phyloP scores from a whole-genome alignment of 2,888 invertebrate species.

The Cataglyphis altisquamis region DNA sequence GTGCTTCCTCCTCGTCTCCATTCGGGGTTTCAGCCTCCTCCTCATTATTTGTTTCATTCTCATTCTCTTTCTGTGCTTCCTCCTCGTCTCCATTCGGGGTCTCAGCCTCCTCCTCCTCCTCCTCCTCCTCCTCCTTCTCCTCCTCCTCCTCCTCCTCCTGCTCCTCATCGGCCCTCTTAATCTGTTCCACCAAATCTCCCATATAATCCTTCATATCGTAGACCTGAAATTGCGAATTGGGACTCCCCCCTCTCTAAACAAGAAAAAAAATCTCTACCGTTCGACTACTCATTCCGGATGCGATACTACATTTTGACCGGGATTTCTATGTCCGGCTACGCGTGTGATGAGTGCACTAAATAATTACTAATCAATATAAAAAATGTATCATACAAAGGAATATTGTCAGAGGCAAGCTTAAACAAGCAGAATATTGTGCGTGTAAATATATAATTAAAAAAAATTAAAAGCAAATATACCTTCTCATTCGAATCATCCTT shows the following conservation, averaged over 20 bases:
- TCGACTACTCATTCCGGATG: slow-evolving; percentile 30
- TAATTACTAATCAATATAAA: slow-evolving; percentile 32
- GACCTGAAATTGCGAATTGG: slow-evolving; percentile 66
- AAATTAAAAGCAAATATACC: slow-evolving; percentile 51
- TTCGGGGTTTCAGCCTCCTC: slow-evolving; percentile 60
- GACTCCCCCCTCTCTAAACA: slow-evolving; percentile 25
- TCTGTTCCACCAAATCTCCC: slow-evolving; percentile 78
- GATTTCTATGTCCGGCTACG: slow-evolving; percentile 41
- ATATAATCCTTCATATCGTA: slow-evolving; percentile 67
- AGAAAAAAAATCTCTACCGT: not conserved
- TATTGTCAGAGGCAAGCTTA: not conserved
- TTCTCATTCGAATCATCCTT: slow-evolving; percentile 65
- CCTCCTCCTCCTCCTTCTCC: slow-evolving; percentile 69
- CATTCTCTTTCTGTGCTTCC: slow-evolving; percentile 58
- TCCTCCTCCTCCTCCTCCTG: slow-evolving; percentile 76
- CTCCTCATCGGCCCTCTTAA: slow-evolving; percentile 77
- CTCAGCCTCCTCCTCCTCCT: slow-evolving; percentile 62
- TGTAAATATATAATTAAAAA: not conserved
- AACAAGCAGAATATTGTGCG: slow-evolving; percentile 30
- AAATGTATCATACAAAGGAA: slow-evolving; percentile 42
- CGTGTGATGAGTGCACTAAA: slow-evolving; percentile 28
- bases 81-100: slow-evolving; percentile 59
- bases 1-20: slow-evolving; percentile 56
- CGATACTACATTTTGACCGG: slow-evolving; percentile 34
- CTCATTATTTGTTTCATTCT: slow-evolving; percentile 12